Evolutionary conservation across 2,113 vertebrate species (phyloP), one percentile per base, ranked within the genome.

Genomic region (Gallinago undulata): DNA sequence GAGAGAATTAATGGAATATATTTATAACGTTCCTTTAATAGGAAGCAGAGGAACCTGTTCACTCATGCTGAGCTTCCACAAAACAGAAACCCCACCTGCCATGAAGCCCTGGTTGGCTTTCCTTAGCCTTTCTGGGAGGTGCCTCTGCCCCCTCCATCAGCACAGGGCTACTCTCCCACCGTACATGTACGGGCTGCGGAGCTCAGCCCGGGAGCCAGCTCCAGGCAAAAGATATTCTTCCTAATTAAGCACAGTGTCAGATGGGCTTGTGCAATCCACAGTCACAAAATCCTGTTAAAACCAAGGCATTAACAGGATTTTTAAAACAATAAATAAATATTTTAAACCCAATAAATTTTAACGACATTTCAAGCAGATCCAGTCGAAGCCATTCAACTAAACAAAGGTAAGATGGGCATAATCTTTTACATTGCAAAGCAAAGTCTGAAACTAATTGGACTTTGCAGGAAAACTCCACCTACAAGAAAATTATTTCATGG

Each of bases 301-400:
- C 30, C 18, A 72, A 92, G 87, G 53, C 30, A 25, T 75, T 95
- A 84, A 79, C 17, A 24, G 77, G 89, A 87, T 95, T 95, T 93
- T n/a, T 2, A 79, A 91, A 91, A 89, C 69, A 82, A 93, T 78
- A 89, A 74, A 87, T 70, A 55, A 68, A 51, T 90, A 64, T 90
- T 96, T 75, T 53, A 92, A 90, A 39, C 13, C 30, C 1, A 51
- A 83, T 86, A 88, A 13, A 92, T 90, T 92, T 92, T 85, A 92
- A 80, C 67, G 83, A 39, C 28, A 7, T 53, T 75, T 94, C 62
- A 76, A 93, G 62, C 25, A 91, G 74, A 87, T 87, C 77, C 79
- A 68, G 74, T 89, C 81, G 93, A 91, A 89, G 53, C 69, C 4
- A 15, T 51, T 94, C 35, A 31, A 56, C 33, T 87, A 66, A 94